phyloP scores from a whole-genome alignment of 1,140 invertebrate genomes.

The Cyrtorhinus lividipennis region DNA sequence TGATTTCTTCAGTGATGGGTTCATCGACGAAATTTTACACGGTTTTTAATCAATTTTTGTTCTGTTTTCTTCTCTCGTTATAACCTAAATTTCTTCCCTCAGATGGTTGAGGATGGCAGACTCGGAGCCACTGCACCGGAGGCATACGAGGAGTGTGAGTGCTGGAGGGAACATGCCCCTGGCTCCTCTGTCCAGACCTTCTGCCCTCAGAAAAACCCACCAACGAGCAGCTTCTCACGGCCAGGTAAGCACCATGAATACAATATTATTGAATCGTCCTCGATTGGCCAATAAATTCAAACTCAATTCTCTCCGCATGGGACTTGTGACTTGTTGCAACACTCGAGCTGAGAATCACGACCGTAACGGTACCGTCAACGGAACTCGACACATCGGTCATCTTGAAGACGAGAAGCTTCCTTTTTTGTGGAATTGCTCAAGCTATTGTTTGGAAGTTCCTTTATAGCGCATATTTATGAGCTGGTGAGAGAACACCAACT shows the following conservation, averaged over 20 bases:
- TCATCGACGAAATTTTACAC: too few species aligned
- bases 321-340: not conserved
- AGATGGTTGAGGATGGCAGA: constrained; percentile 25
- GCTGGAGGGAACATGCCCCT: constrained; percentile 45
- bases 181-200: constrained; percentile 33
- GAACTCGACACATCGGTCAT: too few species aligned
- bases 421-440: too few species aligned
- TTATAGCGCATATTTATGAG: too few species aligned
- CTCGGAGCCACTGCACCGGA: constrained; percentile 29
- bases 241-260: constrained; percentile 35
- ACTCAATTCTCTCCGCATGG: not conserved
- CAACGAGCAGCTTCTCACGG: constrained; percentile 74
- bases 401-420: too few species aligned
- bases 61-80: too few species aligned
- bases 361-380: not conserved
- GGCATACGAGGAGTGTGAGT: constrained; percentile 61
- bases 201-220: constrained; percentile 57
- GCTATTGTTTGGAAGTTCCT: too few species aligned
- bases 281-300: constrained; percentile 10
- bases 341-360: not conserved
- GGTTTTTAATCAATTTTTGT: too few species aligned
- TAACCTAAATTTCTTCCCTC: too few species aligned
- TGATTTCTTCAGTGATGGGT: too few species aligned
- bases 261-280: constrained; percentile 35
- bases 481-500: too few species aligned